Conservation (phyloP, 2,797 vertebrate genomes). For the Manis javanica region DNA sequence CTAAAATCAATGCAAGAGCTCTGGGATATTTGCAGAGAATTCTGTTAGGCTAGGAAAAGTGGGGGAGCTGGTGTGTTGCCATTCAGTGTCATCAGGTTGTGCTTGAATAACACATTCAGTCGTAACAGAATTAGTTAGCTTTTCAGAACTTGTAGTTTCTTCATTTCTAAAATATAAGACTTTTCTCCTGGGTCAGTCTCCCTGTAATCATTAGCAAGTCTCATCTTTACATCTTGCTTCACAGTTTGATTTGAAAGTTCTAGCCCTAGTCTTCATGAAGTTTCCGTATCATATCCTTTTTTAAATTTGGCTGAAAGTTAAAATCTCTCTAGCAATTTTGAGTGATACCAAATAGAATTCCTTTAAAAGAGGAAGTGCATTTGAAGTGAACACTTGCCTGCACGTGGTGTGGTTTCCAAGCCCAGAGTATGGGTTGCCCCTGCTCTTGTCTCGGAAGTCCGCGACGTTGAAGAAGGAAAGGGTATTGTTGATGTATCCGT, state of each 20-base stretch:
- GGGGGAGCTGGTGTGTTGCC: neutral
- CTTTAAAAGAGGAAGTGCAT: neutral
- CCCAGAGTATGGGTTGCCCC: conserved; percentile 77
- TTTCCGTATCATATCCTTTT: neutral
- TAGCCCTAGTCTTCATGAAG: neutral
- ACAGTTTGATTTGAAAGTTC: neutral
- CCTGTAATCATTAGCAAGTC: neutral
- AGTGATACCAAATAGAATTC: neutral
- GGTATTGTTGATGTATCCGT: conserved; percentile 94
- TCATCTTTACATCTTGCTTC: neutral
- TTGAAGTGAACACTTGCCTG: conserved; percentile 88
- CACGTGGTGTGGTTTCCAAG: conserved; percentile 88
- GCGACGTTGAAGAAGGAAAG: conserved; percentile 91
- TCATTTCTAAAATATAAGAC: neutral
- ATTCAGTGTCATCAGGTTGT: neutral
- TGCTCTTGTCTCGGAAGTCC: conserved; percentile 90
- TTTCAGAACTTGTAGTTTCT: neutral
- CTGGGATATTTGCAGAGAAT: neutral
- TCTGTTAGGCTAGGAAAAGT: neutral
- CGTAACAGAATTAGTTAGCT: neutral
- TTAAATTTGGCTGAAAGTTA: neutral
- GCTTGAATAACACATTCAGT: neutral
- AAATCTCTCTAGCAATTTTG: neutral
- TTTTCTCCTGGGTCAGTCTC: neutral
- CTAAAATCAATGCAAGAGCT: neutral